Conservation (phyloP, 1,140 invertebrate species). For the Lucilia sericata region DNA sequence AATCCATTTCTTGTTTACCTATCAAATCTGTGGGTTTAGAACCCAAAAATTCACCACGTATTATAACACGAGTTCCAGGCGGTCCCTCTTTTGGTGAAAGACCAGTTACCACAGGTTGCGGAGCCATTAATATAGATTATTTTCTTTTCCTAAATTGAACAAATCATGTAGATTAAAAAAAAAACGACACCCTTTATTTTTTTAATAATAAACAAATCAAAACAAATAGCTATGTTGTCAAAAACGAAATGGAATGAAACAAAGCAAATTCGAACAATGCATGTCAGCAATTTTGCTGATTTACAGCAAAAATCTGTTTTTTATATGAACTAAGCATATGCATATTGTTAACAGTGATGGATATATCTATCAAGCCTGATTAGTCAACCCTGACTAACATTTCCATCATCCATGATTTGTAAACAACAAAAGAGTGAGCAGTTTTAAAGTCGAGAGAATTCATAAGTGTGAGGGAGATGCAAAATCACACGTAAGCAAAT, state of each 20-base stretch:
- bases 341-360: too few species aligned
- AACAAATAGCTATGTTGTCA: not conserved
- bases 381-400: too few species aligned
- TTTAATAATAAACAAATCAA: not conserved
- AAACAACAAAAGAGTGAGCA: too few species aligned
- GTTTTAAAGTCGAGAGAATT: too few species aligned
- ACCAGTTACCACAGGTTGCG: conserved; percentile 92
- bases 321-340: too few species aligned
- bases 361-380: too few species aligned
- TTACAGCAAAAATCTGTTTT: too few species aligned
- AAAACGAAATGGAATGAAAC: not conserved
- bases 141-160: not conserved
- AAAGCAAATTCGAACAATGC: not conserved
- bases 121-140: conserved; percentile 71
- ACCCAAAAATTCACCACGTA: conserved; percentile 96
- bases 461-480: too few species aligned
- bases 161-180: not conserved
- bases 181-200: conserved; percentile 5
- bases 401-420: too few species aligned
- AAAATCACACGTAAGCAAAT: too few species aligned
- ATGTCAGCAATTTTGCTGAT: too few species aligned
- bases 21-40: conserved; percentile 85
- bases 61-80: conserved; percentile 94
- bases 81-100: conserved; percentile 98
- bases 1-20: conserved; percentile 71